These are phyloP conservation scores for Lophochroa leadbeateri DNA, from an alignment of 2,113 vertebrate species.

Conservation along the genomic window DNA sequence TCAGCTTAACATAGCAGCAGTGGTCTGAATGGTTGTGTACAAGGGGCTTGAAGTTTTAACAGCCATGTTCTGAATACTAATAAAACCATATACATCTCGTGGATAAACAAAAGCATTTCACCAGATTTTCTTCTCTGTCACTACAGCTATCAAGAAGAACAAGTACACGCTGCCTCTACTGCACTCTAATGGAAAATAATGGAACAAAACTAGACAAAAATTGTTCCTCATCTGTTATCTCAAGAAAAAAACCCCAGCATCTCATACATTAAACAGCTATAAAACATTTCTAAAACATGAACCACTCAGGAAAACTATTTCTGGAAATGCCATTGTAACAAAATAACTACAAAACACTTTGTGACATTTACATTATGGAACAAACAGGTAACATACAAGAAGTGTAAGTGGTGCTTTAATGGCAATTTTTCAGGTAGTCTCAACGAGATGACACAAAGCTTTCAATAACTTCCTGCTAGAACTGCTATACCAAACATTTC, in stretches of 20 bases:
- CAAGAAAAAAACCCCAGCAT: background rate
- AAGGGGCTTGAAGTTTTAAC: background rate
- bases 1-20: background rate
- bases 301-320: background rate
- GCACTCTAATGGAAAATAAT: background rate
- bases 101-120: background rate
- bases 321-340: background rate
- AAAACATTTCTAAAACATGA: background rate
- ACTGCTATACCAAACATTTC: background rate
- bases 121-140: background rate
- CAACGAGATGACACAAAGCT: background rate
- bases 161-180: background rate
- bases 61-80: background rate
- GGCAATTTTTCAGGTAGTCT: background rate
- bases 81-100: background rate
- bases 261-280: background rate
- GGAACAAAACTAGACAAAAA: background rate
- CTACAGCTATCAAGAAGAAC: background rate
- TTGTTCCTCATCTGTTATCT: background rate
- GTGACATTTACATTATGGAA: background rate
- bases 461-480: background rate
- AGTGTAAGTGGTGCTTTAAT: accelerated
- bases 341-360: background rate
- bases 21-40: background rate
- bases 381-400: background rate